Evolutionary conservation across 2,797 vertebrate genomes (phyloP).

Genomic region (Momotus momota): DNA sequence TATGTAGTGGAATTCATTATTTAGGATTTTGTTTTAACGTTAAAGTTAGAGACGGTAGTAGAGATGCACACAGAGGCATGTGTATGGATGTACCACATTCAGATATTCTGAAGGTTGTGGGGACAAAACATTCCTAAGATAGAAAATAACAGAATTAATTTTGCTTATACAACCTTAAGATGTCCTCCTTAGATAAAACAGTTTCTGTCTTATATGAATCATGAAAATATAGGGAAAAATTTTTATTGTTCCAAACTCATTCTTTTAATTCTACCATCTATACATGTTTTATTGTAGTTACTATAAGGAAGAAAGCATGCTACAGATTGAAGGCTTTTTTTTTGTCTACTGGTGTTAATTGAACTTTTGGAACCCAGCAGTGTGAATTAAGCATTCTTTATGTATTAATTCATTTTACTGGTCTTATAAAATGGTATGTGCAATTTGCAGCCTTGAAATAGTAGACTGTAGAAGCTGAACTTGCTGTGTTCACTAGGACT

Average conservation of each 20-base stretch:
- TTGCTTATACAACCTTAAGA: background rate
- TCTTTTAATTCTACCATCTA: background rate
- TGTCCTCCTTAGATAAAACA: background rate
- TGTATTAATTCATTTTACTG: background rate
- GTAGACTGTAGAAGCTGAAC: background rate
- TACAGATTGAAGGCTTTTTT: background rate
- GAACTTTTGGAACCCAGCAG: background rate
- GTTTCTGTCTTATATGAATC: background rate
- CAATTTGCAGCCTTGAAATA: background rate
- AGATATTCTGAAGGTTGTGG: background rate
- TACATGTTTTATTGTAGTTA: background rate
- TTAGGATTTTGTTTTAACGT: background rate
- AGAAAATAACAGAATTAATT: background rate
- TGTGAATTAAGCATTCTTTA: background rate
- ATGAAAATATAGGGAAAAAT: background rate
- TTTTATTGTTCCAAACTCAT: background rate
- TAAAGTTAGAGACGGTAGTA: background rate
- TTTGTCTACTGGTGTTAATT: background rate
- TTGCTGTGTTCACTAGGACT: background rate
- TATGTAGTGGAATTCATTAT: background rate
- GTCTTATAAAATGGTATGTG: background rate
- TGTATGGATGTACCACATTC: background rate
- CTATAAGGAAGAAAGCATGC: background rate
- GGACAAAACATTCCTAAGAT: background rate
- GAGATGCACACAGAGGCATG: rapidly evolving